Percentiles rank a stretch among this genome's conserved stretches.
phyloP scores from a whole-genome alignment of 1,140 invertebrate genomes.

The Nasonia vitripennis region DNA sequence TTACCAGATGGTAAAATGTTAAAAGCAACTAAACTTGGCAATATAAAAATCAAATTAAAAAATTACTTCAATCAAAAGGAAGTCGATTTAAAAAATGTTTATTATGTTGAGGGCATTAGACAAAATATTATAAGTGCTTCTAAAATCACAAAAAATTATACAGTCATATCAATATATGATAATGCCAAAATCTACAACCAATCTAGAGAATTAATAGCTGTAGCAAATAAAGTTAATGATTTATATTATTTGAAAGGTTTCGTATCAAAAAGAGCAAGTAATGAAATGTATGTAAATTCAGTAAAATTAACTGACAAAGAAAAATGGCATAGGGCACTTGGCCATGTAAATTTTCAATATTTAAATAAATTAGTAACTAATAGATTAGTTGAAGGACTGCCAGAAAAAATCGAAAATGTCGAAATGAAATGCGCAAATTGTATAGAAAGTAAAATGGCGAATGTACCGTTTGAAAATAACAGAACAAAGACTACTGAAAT shows the following conservation, averaged over 20 bases:
- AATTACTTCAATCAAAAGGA: background rate
- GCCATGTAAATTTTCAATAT: too few species aligned
- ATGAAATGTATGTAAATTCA: too few species aligned
- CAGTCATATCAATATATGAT: background rate
- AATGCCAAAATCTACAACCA: background rate
- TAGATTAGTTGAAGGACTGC: too few species aligned
- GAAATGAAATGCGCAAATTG: too few species aligned
- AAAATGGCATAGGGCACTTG: too few species aligned
- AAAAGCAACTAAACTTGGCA: constrained; percentile 18
- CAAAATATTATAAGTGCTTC: background rate
- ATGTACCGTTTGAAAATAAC: too few species aligned
- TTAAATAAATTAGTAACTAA: too few species aligned
- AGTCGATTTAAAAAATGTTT: constrained; percentile 1
- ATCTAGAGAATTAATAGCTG: background rate
- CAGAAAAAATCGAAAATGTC: too few species aligned
- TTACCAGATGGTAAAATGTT: background rate
- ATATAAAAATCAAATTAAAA: background rate
- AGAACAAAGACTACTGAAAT: too few species aligned
- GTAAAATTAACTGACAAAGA: too few species aligned
- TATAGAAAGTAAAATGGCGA: too few species aligned
- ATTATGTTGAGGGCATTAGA: background rate
- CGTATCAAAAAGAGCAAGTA: too few species aligned
- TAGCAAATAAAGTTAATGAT: constrained; percentile 3
- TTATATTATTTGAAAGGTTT: background rate
- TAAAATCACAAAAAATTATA: background rate